These are phyloP conservation scores for Oscheius sp. DNA, from an alignment of 2,888 invertebrate species.

Conservation along the genomic window DNA sequence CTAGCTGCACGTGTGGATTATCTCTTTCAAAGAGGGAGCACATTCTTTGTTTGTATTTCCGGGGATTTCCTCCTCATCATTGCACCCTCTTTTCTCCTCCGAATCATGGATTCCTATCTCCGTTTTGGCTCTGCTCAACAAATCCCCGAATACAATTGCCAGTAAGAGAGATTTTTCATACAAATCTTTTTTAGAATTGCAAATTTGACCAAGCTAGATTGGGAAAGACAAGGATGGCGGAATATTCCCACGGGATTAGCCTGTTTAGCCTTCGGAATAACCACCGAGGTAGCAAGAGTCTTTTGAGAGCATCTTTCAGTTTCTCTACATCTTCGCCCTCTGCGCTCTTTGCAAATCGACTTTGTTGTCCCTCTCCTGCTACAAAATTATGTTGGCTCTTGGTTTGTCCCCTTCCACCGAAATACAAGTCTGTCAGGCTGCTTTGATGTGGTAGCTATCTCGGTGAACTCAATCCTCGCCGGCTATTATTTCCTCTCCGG, in stretches of 20 bases:
- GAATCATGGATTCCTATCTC: neutral
- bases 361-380: slow-evolving; percentile 1
- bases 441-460: slow-evolving; percentile 5
- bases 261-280: neutral
- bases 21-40: too few relatives aligned
- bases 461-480: slow-evolving; percentile 4
- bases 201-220: neutral
- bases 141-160: slow-evolving; percentile 3
- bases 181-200: neutral
- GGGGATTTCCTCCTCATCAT: too few relatives aligned
- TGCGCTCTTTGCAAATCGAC: neutral
- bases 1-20: too few relatives aligned
- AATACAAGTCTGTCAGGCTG: neutral
- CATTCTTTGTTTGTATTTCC: too few relatives aligned
- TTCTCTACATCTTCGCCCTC: slow-evolving; percentile 7
- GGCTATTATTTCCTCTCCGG: slow-evolving; percentile 2
- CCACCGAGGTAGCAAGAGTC: neutral
- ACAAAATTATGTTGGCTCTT: slow-evolving; percentile 13
- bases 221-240: neutral
- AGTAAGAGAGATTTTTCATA: neutral
- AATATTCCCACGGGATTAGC: neutral
- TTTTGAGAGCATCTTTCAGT: neutral
- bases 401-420: neutral
- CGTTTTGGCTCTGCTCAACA: slow-evolving; percentile 3
- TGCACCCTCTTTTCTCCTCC: neutral